Percentiles rank a stretch among this genome's conserved stretches.
Evolutionary conservation across 1,140 invertebrate species (phyloP).

Genomic region (Tetragnatha versicolor): DNA sequence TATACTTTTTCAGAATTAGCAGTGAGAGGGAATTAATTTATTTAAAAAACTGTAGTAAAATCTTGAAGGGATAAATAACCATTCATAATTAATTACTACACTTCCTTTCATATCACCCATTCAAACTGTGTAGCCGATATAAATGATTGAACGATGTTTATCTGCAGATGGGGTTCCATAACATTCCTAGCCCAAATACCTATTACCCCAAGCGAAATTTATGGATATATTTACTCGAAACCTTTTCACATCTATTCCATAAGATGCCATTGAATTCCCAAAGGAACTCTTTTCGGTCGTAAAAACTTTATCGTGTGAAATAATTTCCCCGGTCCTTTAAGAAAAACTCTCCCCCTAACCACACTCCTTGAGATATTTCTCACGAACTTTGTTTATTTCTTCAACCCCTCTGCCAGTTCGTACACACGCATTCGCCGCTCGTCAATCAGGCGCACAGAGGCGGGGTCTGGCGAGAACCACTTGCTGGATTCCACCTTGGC

Average conservation of each 20-base stretch:
- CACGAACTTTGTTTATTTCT: slow-evolving; percentile 45
- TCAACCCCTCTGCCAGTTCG: slow-evolving; percentile 10
- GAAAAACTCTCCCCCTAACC: slow-evolving; percentile 13
- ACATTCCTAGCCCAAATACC: too few species aligned
- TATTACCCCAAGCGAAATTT: too few species aligned
- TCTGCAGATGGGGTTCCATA: too few species aligned
- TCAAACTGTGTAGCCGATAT: too few species aligned
- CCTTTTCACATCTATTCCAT: background rate
- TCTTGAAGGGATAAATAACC: too few species aligned
- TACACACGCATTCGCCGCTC: slow-evolving; percentile 19
- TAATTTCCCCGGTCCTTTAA: background rate
- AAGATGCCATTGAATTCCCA: background rate
- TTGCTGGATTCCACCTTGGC: slow-evolving; percentile 9
- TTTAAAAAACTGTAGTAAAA: too few species aligned
- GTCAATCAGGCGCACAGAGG: slow-evolving; percentile 30
- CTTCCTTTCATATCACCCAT: too few species aligned
- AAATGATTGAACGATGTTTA: too few species aligned
- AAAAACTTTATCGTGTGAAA: slow-evolving; percentile 36
- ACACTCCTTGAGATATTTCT: slow-evolving; percentile 15
- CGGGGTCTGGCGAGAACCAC: slow-evolving; percentile 12
- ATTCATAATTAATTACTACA: too few species aligned
- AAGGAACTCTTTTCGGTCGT: background rate
- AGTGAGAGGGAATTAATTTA: too few species aligned
- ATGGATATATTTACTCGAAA: too few species aligned
- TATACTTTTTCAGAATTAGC: too few species aligned